Percentiles rank a stretch among this genome's conserved stretches.
These are phyloP conservation scores for Tetragonula clypearis DNA, from an alignment of 1,140 invertebrate genomes.

Conservation along the genomic window DNA sequence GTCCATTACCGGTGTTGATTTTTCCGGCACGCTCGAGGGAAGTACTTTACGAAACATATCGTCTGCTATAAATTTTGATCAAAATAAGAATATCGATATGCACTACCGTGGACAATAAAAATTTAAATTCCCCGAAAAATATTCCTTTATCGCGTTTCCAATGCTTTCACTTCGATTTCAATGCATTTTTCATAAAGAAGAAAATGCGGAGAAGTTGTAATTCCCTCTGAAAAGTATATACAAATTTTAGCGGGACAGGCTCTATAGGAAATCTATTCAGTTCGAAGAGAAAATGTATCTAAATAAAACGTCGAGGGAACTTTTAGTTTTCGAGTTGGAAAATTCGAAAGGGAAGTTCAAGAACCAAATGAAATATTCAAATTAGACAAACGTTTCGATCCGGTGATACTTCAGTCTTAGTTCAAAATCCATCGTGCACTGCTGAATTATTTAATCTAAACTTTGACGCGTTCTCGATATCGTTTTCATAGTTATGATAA, in stretches of 20 bases:
- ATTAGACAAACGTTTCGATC: not conserved
- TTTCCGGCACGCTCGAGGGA: not conserved
- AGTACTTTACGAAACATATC: not conserved
- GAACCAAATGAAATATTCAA: not conserved
- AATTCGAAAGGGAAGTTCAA: not conserved
- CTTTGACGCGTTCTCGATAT: not conserved
- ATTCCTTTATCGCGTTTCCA: not conserved
- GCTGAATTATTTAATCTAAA: not conserved
- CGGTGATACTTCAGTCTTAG: not conserved
- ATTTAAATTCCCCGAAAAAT: not conserved
- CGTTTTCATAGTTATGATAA: not conserved
- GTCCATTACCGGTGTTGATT: not conserved
- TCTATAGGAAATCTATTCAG: not conserved
- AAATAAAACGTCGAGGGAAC: not conserved
- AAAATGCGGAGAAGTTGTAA: not conserved
- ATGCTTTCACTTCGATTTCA: not conserved
- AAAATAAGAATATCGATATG: not conserved
- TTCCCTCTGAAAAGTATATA: not conserved
- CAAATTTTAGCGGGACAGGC: not conserved
- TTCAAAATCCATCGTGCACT: not conserved
- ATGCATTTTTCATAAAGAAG: not conserved
- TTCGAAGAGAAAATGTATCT: no score
- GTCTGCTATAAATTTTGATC: not conserved
- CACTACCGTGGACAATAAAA: not conserved
- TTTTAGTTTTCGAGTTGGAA: not conserved